Evolutionary conservation across 2,113 vertebrate genomes (phyloP), one percentile per base, ranked within the genome.

Genomic region (Brachyhypopomus occidentalis): DNA sequence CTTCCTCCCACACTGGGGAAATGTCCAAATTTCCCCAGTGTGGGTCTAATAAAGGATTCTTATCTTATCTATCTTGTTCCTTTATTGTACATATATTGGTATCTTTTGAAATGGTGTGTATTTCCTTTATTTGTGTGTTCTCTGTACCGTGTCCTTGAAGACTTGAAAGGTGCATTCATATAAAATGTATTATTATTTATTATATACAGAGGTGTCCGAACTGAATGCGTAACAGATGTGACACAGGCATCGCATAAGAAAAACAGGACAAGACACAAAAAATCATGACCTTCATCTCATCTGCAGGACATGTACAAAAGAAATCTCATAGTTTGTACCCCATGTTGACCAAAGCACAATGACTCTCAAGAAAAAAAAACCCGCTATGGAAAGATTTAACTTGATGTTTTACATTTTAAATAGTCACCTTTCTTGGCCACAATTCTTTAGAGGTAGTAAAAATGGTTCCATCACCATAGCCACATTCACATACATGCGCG

Each of bases 361-460:
- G 23, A 52, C 45, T 52, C 25, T 56, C 20, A 19, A 23, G 27
- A 8, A 36, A 36, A 74, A 36, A 20, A 59, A 72, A 7, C 2
- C 6, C 19, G 2, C 48, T 17, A n/a, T 27, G 14, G n/a, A 52
- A 72, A 19, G 14, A 23, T 27, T 27, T 19, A 27, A 52, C 45
- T 52, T 11, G 12, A 14, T 14, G 9, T 14, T 52, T 9, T 12
- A 52, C 7, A 12, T 14, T 52, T 52, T 60, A 9, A n/a, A 9
- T 30, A 8, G 30, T 11, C 20, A 2, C n/a, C 66, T 75, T 16
- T 27, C 5, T 52, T 52, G 5, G 41, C 14, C 83, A 72, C 78
- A 80, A 81, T 83, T 85, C 84, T 87, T 9, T 79, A 38, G 41
- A 75, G 67, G 73, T 80, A 78, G 30, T 78, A 77, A 71, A 59